Base-by-base conservation (phyloP, 2,888 invertebrate genomes). In the Chymomyza caudatula region DNA sequence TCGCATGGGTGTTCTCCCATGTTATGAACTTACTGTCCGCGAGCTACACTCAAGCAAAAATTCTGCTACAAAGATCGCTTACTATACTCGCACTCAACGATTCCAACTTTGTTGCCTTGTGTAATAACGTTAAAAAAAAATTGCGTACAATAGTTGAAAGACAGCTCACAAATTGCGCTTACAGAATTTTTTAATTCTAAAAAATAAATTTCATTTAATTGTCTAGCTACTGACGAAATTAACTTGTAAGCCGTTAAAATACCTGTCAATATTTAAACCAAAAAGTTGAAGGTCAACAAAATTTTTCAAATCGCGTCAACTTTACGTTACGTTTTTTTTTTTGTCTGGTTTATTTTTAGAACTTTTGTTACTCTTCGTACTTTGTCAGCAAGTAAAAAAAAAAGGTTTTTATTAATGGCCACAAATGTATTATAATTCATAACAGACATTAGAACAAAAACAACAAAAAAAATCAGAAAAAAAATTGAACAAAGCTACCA, bases 251-350 rank as follows among this genome's bases (percentile, higher is more conserved):
- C 53, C 47, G 47, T 37, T 54, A n/a, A 56, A 68, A 67, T 73
- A 75, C 68, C 59, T 68, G 67, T 56, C 58, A 53, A 58, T 52
- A 49, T 59, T 69, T 60, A 29, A 65, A 51, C 19, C 51, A 72
- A 65, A 66, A 68, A 65, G 72, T 51, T 76, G 76, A 82, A 81
- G 78, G 78, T 81, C 82, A 71, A 77, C 11, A 66, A 52, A 73
- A 82, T 76, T 78, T 59, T 74, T 56, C n/a, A 66, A 72, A 37
- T 57, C 52, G 57, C 58, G 43, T 52, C 51, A 51, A 60, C 20
- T 53, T 37, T 37, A 11, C 29, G 29, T 29, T n/a, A 20, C 0
- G 19, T 43, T 13, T 44, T 25, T 43, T 68, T 63, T 65, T 2
- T 23, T 43, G 25, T 19, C 62, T 60, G 22, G 63, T 60, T 74